Percentiles rank a stretch among this genome's conserved stretches.
Conservation (phyloP, 1,140 invertebrate genomes). For the Pseudomyrmex sp. region DNA sequence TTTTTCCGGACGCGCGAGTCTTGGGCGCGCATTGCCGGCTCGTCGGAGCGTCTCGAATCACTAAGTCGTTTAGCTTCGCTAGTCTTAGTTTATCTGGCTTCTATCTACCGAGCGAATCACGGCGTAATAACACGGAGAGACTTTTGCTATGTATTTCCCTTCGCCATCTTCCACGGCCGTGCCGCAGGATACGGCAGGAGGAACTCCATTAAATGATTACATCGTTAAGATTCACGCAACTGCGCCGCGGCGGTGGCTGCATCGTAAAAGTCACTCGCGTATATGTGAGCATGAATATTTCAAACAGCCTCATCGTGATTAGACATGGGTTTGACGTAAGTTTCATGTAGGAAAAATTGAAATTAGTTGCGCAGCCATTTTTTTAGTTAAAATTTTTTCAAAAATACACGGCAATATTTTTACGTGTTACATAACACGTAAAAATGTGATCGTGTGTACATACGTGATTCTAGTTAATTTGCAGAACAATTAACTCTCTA, state of each 20-base stretch:
- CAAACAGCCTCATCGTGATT: conserved; percentile 48
- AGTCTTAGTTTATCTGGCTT: conserved; percentile 31
- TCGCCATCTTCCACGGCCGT: neutral
- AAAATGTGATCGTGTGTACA: neutral
- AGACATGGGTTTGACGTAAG: conserved; percentile 45
- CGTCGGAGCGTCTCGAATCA: conserved; percentile 18
- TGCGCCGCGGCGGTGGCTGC: neutral
- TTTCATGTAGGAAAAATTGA: conserved; percentile 5
- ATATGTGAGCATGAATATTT: conserved; percentile 43
- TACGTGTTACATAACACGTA: neutral
- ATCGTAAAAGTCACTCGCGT: conserved; percentile 21
- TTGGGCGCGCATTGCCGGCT: neutral
- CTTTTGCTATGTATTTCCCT: conserved; percentile 54
- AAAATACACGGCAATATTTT: neutral
- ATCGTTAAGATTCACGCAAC: conserved; percentile 59
- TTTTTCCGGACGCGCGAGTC: conserved; percentile 5
- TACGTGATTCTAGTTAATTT: too few species aligned
- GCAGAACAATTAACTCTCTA: neutral
- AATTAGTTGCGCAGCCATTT: neutral
- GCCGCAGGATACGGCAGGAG: conserved; percentile 34
- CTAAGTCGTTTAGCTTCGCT: conserved; percentile 37
- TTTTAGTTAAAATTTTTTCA: conserved; percentile 37
- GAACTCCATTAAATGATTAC: conserved; percentile 67
- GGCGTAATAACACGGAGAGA: conserved; percentile 40
- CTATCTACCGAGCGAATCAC: conserved; percentile 57